Percentiles rank a stretch among this genome's conserved stretches.
These are phyloP conservation scores for Glareola pratincola DNA, from an alignment of 2,113 vertebrate genomes.

Conservation along the genomic window DNA sequence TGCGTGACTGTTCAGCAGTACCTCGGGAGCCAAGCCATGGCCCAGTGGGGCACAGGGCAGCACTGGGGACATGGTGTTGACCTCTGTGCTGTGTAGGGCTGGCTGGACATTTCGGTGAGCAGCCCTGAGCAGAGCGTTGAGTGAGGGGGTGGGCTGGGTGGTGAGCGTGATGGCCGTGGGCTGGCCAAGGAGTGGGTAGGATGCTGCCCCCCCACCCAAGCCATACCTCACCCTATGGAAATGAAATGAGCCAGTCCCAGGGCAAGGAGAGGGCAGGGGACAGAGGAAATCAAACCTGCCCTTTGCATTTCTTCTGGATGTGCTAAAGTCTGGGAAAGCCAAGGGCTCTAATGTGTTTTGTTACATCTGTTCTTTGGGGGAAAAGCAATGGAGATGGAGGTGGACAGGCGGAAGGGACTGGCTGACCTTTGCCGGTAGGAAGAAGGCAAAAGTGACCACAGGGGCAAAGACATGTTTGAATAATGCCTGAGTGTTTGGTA, in stretches of 20 bases:
- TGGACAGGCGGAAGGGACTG: neutral
- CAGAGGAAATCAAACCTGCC: neutral
- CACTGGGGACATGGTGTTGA: rapidly evolving
- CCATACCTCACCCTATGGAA: neutral
- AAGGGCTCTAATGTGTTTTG: neutral
- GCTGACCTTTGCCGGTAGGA: neutral
- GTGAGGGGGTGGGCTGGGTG: neutral
- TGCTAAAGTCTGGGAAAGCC: neutral
- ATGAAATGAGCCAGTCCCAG: neutral
- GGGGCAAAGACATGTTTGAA: neutral
- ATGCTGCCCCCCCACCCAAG: neutral
- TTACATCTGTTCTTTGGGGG: neutral
- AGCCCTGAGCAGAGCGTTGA: rapidly evolving
- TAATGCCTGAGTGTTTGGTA: neutral
- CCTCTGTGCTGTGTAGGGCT: neutral
- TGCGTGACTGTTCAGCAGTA: rapidly evolving
- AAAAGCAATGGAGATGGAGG: neutral
- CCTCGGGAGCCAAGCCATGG: neutral
- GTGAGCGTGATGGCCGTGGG: rapidly evolving
- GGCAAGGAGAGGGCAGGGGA: neutral
- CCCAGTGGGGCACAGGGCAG: neutral
- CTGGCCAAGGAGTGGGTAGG: neutral
- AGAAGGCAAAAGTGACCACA: neutral
- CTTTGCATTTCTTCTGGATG: neutral
- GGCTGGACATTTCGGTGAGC: rapidly evolving